Conservation (phyloP, 2,888 invertebrate species). For the Helleia helle region DNA sequence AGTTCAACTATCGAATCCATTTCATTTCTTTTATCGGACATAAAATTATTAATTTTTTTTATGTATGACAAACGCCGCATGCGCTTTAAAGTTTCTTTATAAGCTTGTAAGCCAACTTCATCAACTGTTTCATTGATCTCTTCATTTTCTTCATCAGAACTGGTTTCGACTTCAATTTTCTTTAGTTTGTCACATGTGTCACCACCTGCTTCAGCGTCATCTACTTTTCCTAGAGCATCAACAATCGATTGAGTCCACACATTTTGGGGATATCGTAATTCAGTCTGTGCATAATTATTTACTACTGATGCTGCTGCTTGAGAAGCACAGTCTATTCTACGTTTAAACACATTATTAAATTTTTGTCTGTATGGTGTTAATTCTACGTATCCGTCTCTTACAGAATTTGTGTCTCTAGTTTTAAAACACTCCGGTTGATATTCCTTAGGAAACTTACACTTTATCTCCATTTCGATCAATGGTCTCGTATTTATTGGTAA, state of each 20-base stretch:
- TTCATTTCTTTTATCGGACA: slow-evolving; percentile 33
- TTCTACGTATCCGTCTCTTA: slow-evolving; percentile 80
- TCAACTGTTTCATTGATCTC: slow-evolving; percentile 32
- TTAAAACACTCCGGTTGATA: slow-evolving; percentile 60
- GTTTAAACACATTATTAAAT: slow-evolving; percentile 71
- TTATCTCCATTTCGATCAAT: slow-evolving; percentile 79
- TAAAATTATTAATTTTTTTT: slow-evolving; percentile 43
- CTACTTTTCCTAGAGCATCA: slow-evolving; percentile 38
- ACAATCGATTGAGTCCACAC: slow-evolving; percentile 78
- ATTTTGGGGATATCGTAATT: slow-evolving; percentile 78
- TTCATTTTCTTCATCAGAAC: slow-evolving; percentile 25
- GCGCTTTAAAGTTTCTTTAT: slow-evolving; percentile 38
- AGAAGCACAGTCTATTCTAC: slow-evolving; percentile 69
- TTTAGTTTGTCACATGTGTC: slow-evolving; percentile 30
- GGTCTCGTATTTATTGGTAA: slow-evolving; percentile 69
- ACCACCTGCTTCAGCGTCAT: slow-evolving; percentile 37
- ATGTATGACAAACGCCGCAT: slow-evolving; percentile 54
- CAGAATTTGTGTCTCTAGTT: slow-evolving; percentile 69
- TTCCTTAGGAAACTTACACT: slow-evolving; percentile 73
- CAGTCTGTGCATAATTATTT: slow-evolving; percentile 77
- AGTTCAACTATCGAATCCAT: slow-evolving; percentile 53
- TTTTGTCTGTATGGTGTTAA: slow-evolving; percentile 72
- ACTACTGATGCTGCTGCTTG: slow-evolving; percentile 72
- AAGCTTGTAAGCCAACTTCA: slow-evolving; percentile 43
- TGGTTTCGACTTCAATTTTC: slow-evolving; percentile 22